These are phyloP conservation scores for Tenualosa thibaudeaui DNA, from an alignment of 2,797 vertebrate species.

Conservation along the genomic window DNA sequence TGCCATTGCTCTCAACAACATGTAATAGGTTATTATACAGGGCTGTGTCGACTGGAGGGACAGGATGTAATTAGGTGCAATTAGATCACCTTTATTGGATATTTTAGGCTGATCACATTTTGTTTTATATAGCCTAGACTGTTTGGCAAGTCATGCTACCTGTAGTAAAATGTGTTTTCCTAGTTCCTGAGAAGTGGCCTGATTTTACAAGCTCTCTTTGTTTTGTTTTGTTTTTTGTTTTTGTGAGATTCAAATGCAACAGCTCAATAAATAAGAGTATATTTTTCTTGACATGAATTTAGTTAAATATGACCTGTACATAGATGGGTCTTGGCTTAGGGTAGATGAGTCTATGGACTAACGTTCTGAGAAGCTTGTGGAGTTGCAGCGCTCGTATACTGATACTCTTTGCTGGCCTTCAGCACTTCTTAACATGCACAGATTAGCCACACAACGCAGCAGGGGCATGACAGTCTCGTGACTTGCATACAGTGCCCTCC, in stretches of 20 bases:
- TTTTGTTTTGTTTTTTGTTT: not conserved
- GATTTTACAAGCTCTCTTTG: not conserved
- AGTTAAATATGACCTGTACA: not conserved
- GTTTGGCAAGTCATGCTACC: not conserved
- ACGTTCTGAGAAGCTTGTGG: not conserved
- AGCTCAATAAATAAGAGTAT: not conserved
- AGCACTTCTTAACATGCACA: not conserved
- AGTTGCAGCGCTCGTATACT: not conserved
- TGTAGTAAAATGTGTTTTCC: not conserved
- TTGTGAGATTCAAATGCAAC: not conserved
- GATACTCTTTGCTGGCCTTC: not conserved
- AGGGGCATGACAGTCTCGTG: conserved; percentile 3
- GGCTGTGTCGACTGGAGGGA: not conserved
- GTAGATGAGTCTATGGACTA: not conserved
- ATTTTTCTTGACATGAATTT: not conserved
- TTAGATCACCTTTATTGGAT: not conserved
- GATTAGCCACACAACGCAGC: not conserved
- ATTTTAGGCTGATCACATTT: not conserved
- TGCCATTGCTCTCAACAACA: not conserved
- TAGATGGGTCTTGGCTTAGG: not conserved
- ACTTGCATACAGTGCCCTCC: conserved; percentile 7
- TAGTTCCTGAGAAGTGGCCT: not conserved
- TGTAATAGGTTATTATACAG: not conserved
- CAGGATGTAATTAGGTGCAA: not conserved
- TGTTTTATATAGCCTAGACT: not conserved